Evolutionary conservation across 2,797 vertebrate species (phyloP), one percentile per base, ranked within the genome.

Genomic region (Acanthopagrus latus): DNA sequence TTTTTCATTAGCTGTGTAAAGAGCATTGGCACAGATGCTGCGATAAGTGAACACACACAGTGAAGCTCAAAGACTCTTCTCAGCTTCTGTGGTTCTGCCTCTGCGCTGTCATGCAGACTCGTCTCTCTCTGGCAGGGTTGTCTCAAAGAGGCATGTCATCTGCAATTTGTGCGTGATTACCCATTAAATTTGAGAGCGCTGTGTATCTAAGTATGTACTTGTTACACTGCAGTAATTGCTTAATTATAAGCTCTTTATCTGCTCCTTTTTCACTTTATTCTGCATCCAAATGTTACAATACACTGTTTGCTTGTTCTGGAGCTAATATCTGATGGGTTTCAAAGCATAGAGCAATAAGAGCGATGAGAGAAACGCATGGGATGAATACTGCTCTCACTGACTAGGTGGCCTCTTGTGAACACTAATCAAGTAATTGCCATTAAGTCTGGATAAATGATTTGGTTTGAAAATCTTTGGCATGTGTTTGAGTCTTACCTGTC

Each of bases 401-500:
- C 59, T 64, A 58, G 68, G 60, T 54, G 48, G 46, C 66, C 68
- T 60, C 47, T 59, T 57, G 46, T 67, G 58, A 72, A 74, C 70
- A 65, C 0, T 55, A 17, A 68, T 25, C 66, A 64, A n/a, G n/a
- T 16, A 47, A 33, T 46, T 51, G 7, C 16, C 33, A 60, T 74
- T 48, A 66, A 57, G 50, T 27, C 47, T 20, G 47, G 43, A 51
- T 74, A 38, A 55, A 73, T 63, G 0, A 46, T 41, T 33, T 41
- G 7, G 25, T 29, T 27, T 48, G 8, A 54, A 33, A n/a, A 23
- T 23, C 3, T 6, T 54, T 27, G 69, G 7, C 2, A 7, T 46
- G 11, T 14, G 44, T 67, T 17, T 0, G 11, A 47, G 56, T 25
- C 88, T 88, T 92, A 95, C 95, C 93, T 95, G 93, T 95, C 94